A percentile compares a stretch with the other conserved stretches of the same genome.
These are phyloP conservation scores for Sebastes umbrosus DNA, from an alignment of 2,797 vertebrate species.

Conservation along the genomic window DNA sequence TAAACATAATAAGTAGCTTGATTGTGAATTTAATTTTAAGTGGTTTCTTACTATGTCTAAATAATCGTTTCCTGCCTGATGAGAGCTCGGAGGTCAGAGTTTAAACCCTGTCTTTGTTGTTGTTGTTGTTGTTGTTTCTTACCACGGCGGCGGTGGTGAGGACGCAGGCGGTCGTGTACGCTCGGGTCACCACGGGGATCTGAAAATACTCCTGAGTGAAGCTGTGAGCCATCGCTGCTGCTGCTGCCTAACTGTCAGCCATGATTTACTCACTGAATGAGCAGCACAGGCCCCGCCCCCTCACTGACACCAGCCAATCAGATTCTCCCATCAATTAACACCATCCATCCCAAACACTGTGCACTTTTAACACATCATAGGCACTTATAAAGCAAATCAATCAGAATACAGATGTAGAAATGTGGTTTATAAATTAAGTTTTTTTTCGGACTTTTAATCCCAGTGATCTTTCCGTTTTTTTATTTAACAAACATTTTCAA, in stretches of 20 bases:
- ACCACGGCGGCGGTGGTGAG: slow-evolving; percentile 92
- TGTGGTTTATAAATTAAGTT: neutral
- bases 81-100: neutral
- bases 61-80: neutral
- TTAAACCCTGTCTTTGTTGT: neutral
- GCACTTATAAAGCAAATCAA: neutral
- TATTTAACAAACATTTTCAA: neutral
- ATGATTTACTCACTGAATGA: neutral
- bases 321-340: slow-evolving; percentile 26
- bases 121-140: slow-evolving; percentile 63
- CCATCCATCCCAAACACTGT: neutral
- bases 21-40: neutral
- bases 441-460: neutral
- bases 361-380: neutral
- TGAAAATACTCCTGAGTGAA: slow-evolving; percentile 87
- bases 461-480: too few relatives aligned
- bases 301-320: slow-evolving; percentile 24
- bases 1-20: neutral
- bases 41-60: too few relatives aligned
- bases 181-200: slow-evolving; percentile 89
- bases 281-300: slow-evolving; percentile 28
- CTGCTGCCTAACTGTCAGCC: slow-evolving; percentile 33
- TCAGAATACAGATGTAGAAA: neutral
- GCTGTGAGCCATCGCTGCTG: slow-evolving; percentile 54
- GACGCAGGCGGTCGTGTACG: slow-evolving; percentile 91